These are phyloP conservation scores for Todiramphus chloris DNA, from an alignment of 2,113 vertebrate genomes.

Conservation along the genomic window DNA sequence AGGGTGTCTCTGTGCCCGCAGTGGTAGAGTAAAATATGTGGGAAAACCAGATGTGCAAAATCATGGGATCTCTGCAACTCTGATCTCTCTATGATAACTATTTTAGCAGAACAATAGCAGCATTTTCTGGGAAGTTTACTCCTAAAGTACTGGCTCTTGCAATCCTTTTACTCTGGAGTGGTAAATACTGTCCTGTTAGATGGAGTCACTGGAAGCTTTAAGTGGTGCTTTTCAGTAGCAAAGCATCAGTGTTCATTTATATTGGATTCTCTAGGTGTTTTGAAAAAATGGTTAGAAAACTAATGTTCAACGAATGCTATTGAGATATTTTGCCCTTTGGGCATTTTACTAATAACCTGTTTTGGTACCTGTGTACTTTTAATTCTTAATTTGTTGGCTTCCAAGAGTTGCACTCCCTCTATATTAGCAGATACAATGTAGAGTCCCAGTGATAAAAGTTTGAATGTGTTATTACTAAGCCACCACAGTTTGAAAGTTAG, in stretches of 20 bases:
- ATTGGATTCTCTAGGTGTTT: not conserved
- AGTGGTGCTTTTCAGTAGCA: not conserved
- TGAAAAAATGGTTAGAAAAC: not conserved
- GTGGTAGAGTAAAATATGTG: not conserved
- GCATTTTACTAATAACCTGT: not conserved
- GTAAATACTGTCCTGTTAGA: not conserved
- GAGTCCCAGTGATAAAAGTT: not conserved
- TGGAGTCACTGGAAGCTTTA: not conserved
- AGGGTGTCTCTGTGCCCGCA: not conserved
- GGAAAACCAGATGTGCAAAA: not conserved
- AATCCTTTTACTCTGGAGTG: not conserved
- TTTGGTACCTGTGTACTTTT: not conserved
- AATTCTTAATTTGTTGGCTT: not conserved
- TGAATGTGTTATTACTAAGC: not conserved
- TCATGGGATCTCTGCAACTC: not conserved
- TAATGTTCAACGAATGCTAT: not conserved
- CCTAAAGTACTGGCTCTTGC: not conserved
- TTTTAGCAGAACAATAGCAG: not conserved
- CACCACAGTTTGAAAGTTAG: not conserved
- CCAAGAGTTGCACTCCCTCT: not conserved
- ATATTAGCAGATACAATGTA: not conserved
- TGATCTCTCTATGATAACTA: not conserved
- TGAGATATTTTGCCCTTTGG: not conserved
- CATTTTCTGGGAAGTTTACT: not conserved
- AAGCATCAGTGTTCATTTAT: not conserved